Base-by-base conservation (phyloP, 64 coral and sea anemone genomes). In the Actinia equina region DNA sequence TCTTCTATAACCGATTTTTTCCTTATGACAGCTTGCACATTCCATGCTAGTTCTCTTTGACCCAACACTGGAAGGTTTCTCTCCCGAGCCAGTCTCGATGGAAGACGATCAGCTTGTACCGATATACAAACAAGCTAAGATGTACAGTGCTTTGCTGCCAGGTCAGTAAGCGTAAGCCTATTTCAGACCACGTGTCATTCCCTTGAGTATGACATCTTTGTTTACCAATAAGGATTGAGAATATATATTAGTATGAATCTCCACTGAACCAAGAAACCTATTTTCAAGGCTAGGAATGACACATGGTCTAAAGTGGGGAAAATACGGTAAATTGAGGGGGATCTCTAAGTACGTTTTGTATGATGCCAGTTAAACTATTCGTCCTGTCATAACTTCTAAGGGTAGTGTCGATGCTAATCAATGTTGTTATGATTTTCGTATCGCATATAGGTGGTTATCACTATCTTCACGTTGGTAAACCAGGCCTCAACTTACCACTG, bases 101-200 rank as follows among this genome's bases (percentile, higher is more conserved):
- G 88, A 86, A 45, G 85, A 95, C 18, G 84, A 93, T 55, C 70
- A 90, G 46, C 93, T 99, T 11, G 90, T 99, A 46, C 94, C 91
- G 22, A 87, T 95, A 80, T 95, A 95, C 93, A 99, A 89, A 59
- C 86, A 99, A 86, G 89, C 97, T 41, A 99, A 95, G 77, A 99
- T 92, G 83, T 57, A 80, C 51, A 87, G 53, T 42, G 83, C 87
- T 74, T 60, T 95, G 43, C 84, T 99, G 9, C 97, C 97, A 93
- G 97, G 97, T 99, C 91, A 25, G 44, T 52, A 12, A 86, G 5
- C 5, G 6, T 20, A n/a, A 69, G 18, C 46, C 7, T 8, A 49
- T 49, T 49, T 0, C 46, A 49, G 46, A 8, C 46, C 46, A 49
- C 30, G 30, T 49, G 46, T 49, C 46, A 49, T 49, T 49, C 46